Evolutionary conservation across 2,113 vertebrate genomes (phyloP), one percentile per base, ranked within the genome.

Genomic region (Silurus asotus): DNA sequence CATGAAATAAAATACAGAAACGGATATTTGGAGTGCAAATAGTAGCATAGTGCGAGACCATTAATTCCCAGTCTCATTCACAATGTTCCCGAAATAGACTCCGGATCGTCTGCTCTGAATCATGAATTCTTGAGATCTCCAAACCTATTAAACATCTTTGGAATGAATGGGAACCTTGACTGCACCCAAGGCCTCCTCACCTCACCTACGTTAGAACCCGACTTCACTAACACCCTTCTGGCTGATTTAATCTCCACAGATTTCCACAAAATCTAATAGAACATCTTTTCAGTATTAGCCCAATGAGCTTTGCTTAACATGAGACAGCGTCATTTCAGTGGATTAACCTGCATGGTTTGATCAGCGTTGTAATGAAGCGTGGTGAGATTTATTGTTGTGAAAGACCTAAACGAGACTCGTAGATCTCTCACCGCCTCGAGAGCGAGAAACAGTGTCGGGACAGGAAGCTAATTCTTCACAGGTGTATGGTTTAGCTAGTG

Each of bases 311-410:
- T 48, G 4, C 10, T 19, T 23, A 20, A 45, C 9, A 20, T 6
- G 69, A 69, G 74, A 25, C 3, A 64, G 45, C 45, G 17, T 13
- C 4, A 48, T 13, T 10, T n/a, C 45, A 64, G 45, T 64, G 59
- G 61, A n/a, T 62, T 51, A 65, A 82, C 45, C 80, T 67, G 61
- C 48, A 15, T 13, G 55, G 48, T 81, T 62, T 64, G 45, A 81
- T 64, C 65, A 48, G 61, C 25, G 61, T 53, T 82, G 61, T 23
- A 65, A 51, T 62, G 5, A 82, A 82, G 45, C 48, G 5, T 53
- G 6, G 9, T 82, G 19, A 67, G 61, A 82, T 82, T 53, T 67
- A 65, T 65, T 25, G 19, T 20, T n/a, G 80, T 51, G 13, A n/a
- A 17, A 82, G 62, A 19, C 8, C 58, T 48, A 28, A 64, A 10